Evolutionary conservation across 2,888 invertebrate species (phyloP), one percentile per base, ranked within the genome.

Genomic region (Lottia gigantea): DNA sequence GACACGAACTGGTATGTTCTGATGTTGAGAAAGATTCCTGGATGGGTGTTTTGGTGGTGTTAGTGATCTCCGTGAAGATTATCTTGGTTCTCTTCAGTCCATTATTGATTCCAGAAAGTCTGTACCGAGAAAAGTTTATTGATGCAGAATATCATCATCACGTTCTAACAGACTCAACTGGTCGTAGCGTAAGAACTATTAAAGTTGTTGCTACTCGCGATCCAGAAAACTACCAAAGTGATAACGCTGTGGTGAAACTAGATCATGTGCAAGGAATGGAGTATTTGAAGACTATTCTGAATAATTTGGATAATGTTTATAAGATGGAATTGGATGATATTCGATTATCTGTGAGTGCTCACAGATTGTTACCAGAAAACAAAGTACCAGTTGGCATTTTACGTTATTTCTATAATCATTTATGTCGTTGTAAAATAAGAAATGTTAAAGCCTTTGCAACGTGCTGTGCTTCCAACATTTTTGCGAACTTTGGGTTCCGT

Each of bases 341-440:
- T 0, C 70, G 77, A 15, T 71, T 84, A 19, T 73, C 76, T 7
- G 77, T 82, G 3, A 80, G 80, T 61, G 64, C 72, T 6, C 76
- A 77, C 14, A 72, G 82, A 15, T 71, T 84, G 31, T 49, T 85
- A 67, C 70, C 77, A 8, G 76, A 75, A 64, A 76, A 76, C 25
- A 67, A 71, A 40, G 82, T 79, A 0, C 83, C 83, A 3, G 82
- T 83, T 26, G 81, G 82, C 8, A 47, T 83, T 15, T 64, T 78
- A 0, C 72, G 73, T 46, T 70, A 81, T n/a, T 16, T 85, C 2
- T 82, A 79, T 71, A 80, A 82, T 55, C 76, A 82, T 26, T 64
- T 85, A 6, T 62, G 84, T 45, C 78, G 79, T 7, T 87, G 86
- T 71, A 80, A 83, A 66, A 78, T 87, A 7, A 74, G 83, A 11